Conservation (phyloP, 2,888 invertebrate species). For the Scrobipalpa atriplicella region DNA sequence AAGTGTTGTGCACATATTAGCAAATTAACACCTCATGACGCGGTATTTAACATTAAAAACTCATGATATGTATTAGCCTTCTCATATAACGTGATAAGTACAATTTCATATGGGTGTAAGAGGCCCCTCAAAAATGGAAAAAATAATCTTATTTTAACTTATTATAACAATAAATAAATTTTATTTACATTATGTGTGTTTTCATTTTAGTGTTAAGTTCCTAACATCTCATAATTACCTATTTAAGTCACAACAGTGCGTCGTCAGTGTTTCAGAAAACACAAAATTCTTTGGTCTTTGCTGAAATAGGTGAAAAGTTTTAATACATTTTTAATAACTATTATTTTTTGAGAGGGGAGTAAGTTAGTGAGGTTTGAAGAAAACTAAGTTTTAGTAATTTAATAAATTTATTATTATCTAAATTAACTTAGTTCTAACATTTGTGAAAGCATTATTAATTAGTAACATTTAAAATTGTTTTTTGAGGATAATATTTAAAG, state of each 20-base stretch:
- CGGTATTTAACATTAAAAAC: not conserved
- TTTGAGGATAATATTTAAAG: not conserved
- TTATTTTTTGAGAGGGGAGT: no score
- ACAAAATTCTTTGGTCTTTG: no score
- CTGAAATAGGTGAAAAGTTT: no score
- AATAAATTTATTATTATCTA: slow-evolving; percentile 10
- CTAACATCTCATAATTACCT: no score
- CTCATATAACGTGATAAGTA: not conserved
- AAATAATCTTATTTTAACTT: slow-evolving; percentile 30
- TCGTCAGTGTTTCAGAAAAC: no score
- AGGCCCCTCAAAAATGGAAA: not conserved
- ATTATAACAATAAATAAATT: slow-evolving; percentile 9
- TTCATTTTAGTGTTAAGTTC: not conserved
- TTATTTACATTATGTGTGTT: not conserved
- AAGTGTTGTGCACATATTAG: slow-evolving; percentile 2
- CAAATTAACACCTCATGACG: not conserved
- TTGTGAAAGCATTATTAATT: slow-evolving; percentile 13
- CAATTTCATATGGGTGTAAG: slow-evolving; percentile 1
- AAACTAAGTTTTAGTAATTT: no score
- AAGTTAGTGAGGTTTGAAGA: no score
- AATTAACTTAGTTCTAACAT: slow-evolving; percentile 16
- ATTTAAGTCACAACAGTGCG: no score
- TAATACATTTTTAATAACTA: no score
- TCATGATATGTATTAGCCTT: not conserved
- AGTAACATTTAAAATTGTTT: not conserved